Conservation (phyloP, 2,888 invertebrate genomes). For the Platerodrilus igneus region DNA sequence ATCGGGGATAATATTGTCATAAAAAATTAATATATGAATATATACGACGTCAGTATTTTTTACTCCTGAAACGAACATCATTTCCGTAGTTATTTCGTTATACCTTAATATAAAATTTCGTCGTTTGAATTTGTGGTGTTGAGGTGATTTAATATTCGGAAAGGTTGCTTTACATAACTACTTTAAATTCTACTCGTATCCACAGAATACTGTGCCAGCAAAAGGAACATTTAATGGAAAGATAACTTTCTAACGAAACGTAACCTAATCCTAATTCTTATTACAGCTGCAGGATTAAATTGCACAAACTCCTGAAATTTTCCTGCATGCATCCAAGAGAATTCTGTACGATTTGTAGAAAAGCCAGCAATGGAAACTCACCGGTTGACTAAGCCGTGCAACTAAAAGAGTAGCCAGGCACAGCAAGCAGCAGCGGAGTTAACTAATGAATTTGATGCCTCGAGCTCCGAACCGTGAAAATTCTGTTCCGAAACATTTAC, state of each 20-base stretch:
- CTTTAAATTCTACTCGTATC: too few relatives aligned
- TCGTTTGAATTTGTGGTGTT: too few relatives aligned
- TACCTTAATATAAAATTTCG: too few relatives aligned
- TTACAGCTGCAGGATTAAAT: constrained; percentile 27
- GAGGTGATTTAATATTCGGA: too few relatives aligned
- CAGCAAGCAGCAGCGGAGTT: constrained; percentile 21
- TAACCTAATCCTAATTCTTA: constrained; percentile 19
- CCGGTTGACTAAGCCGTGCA: constrained; percentile 13
- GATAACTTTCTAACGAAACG: constrained; percentile 13
- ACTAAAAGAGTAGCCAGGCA: constrained; percentile 23
- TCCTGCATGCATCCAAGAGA: constrained; percentile 25
- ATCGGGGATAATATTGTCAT: too few relatives aligned
- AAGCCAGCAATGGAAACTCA: constrained; percentile 3
- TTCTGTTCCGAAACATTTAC: constrained; percentile 37
- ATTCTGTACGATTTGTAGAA: constrained; percentile 8
- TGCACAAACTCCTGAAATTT: constrained; percentile 28
- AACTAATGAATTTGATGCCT: constrained; percentile 33
- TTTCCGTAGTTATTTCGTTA: too few relatives aligned
- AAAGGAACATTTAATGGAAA: constrained; percentile 10
- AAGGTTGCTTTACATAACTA: too few relatives aligned
- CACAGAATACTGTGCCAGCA: too few relatives aligned
- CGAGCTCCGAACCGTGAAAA: constrained; percentile 35
- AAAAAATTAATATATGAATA: too few relatives aligned
- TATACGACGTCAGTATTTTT: too few relatives aligned
- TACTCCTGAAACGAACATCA: too few relatives aligned